Evolutionary conservation across 2,113 vertebrate species (phyloP), one percentile per base, ranked within the genome.

Genomic region (Seriola rivoliana): DNA sequence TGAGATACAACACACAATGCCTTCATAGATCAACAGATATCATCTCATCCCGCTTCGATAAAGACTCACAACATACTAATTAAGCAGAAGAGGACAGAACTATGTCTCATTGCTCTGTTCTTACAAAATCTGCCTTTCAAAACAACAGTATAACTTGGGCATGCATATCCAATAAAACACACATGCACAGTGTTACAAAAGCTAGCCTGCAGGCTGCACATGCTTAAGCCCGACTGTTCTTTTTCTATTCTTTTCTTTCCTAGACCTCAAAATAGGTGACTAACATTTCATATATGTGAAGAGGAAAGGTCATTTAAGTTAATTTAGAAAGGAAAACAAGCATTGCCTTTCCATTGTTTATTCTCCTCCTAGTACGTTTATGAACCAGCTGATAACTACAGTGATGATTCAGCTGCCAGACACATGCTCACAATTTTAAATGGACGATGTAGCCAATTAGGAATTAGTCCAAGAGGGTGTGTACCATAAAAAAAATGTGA

Each of bases 161-260:
- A 70, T 75, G 85, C 80, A 78, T 46, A 48, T 82, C 70, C 70
- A 86, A 79, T 79, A 55, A 68, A 87, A 83, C 48, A 73, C 85
- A 84, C 63, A 54, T 66, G 74, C 23, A 52, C n/a, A 0, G 38
- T 59, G 42, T 59, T 66, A 52, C 62, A 64, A 13, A 55, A 25
- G 13, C 16, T 21, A 4, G 63, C 68, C 81, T 77, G 68, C 48
- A 46, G 72, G 68, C 72, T 50, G 40, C 40, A 64, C 50, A 66
- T 3, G 16, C 19, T 19, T 38, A 14, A 23, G 36, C n/a, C 40
- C 8, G 14, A 42, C 5, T 60, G 1, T 7, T 50, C 3, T 10
- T 4, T n/a, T 10, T 54, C 13, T 16, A 16, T 17, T 67, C 48
- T 57, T 57, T 57, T 54, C 19, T 54, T 23, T 57, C 17, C 10